phyloP scores from a whole-genome alignment of 2,888 invertebrate genomes.

The Erynnis tages region DNA sequence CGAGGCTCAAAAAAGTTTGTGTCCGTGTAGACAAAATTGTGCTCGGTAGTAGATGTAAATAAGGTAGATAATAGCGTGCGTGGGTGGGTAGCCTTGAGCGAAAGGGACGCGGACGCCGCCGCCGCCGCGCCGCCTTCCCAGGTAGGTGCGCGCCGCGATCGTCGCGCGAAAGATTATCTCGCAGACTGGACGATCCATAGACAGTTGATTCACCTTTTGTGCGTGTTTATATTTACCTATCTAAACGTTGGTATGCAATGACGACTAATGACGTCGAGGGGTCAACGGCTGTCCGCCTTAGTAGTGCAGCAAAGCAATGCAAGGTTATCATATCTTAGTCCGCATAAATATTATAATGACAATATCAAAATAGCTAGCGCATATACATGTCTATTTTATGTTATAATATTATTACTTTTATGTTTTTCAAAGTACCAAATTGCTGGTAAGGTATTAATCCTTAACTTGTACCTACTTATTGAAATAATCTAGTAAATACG shows the following conservation, averaged over 20 bases:
- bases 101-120: constrained; percentile 66
- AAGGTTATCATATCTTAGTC: too few relatives aligned
- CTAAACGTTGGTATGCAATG: too few relatives aligned
- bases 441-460: too few relatives aligned
- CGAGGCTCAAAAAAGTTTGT: constrained; percentile 45
- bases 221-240: background rate
- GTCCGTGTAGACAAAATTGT: constrained; percentile 32
- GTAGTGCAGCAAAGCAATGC: background rate
- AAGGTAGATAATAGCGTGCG: constrained; percentile 46
- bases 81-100: constrained; percentile 61
- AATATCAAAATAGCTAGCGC: too few relatives aligned
- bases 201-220: background rate
- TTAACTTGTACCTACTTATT: too few relatives aligned
- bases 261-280: too few relatives aligned
- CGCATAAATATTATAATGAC: too few relatives aligned
- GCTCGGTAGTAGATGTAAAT: constrained; percentile 28
- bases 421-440: too few relatives aligned
- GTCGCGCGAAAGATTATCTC: constrained; percentile 46
- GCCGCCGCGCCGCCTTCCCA: constrained; percentile 57
- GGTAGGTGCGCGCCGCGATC: constrained; percentile 52
- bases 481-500: too few relatives aligned
- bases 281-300: background rate
- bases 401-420: too few relatives aligned
- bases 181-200: constrained; percentile 31
- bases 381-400: too few relatives aligned